Percentiles rank a stretch among this genome's conserved stretches.
These are phyloP conservation scores for Hyposoter didymator DNA, from an alignment of 2,888 invertebrate species.

Conservation along the genomic window DNA sequence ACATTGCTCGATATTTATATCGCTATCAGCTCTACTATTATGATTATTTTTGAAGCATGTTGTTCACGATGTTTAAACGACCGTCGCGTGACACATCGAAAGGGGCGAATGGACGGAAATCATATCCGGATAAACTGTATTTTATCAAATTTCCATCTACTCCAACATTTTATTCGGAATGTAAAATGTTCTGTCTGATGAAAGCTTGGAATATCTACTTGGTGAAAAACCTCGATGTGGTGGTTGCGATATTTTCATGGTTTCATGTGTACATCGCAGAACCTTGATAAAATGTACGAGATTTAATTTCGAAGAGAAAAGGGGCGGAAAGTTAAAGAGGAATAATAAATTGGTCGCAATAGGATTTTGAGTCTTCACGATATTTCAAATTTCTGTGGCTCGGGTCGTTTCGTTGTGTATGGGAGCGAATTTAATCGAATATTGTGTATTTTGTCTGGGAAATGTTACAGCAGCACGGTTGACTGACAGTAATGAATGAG, in stretches of 20 bases:
- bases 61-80: neutral
- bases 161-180: neutral
- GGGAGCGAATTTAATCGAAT: no score
- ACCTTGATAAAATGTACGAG: no score
- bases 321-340: no score
- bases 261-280: no score
- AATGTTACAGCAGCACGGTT: neutral
- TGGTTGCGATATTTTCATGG: neutral
- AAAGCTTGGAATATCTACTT: slow-evolving; percentile 4
- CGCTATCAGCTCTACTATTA: neutral
- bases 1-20: neutral
- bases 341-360: no score
- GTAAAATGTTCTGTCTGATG: neutral
- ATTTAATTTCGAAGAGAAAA: no score
- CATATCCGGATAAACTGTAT: neutral
- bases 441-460: neutral
- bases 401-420: no score
- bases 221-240: neutral
- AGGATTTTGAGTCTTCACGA: no score
- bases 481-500: neutral
- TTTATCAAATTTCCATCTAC: neutral
- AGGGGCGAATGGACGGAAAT: neutral
- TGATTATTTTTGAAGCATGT: neutral
- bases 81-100: neutral
- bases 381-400: no score